Evolutionary conservation across 1,140 invertebrate genomes (phyloP), one percentile per base, ranked within the genome.

Genomic region (Pomacea maculata): DNA sequence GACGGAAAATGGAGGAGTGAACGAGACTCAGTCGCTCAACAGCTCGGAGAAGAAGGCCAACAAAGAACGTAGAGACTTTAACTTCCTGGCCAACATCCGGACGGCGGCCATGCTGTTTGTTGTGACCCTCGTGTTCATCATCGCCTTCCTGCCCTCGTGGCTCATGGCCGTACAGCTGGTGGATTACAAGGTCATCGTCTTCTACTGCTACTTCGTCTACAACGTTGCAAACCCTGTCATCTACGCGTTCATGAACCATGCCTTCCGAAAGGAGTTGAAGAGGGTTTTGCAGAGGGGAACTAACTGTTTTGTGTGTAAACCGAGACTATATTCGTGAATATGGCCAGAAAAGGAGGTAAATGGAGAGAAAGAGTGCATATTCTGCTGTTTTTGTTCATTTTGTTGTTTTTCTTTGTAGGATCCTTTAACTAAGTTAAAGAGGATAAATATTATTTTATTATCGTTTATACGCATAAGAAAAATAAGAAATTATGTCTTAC

Each of bases 141-240:
- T 89, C 10, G 85, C 88, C 8, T 91, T 90, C 78, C 82, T 89
- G n/a, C 90, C 90, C 0, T 87, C 88, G 1, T 90, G 88, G 87
- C 80, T 91, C 25, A 90, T 90, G 88, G 86, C 89, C 15, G 83
- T 85, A 45, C 73, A 83, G 55, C 52, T 89, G 1, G 82, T 90
- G 7, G 71, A 77, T 1, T 86, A 82, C 71, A 84, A 88, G 61
- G 85, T 86, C 25, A 80, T 89, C 67, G 74, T 90, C 9, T 91
- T 90, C 81, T 91, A 91, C 82, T 84, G 87, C 83, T 89, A 91
- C 80, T 91, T 89, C 74, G 82, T 87, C 52, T 88, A 91, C 82
- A 90, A 90, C 80, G 88, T 90, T 15, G 89, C 89, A 29, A 91
- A 91, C 83, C 90, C 90, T 8, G 83, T 90, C 17, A 90, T 91